Evolutionary conservation across 2,113 vertebrate species (phyloP), one percentile per base, ranked within the genome.

Genomic region (Cheirogaleus medius): DNA sequence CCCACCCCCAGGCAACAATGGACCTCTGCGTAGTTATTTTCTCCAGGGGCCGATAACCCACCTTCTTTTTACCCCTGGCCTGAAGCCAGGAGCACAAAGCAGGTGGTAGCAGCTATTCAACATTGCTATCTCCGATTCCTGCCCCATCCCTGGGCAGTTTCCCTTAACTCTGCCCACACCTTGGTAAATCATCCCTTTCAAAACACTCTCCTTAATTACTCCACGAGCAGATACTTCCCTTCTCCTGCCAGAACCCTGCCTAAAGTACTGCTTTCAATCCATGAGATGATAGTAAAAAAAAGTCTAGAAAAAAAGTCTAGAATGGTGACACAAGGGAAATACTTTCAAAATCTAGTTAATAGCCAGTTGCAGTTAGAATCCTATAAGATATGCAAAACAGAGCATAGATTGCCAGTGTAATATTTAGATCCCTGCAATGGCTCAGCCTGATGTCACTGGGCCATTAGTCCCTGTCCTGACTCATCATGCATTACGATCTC

Each of bases 381-480:
- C 64, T 64, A 2, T 66, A 44, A 52, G 2, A 58, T 13, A 49
- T 18, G 27, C 71, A 91, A 56, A 92, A 10, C 60, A 74, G 77
- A 42, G n/a, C 39, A 15, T 3, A 71, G 64, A 20, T 27, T 74
- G 39, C 47, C 47, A 8, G 47, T 18, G 37, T 21, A 10, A 56
- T 39, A 82, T 63, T 95, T 20, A 86, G 60, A 32, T 27, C 68
- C 47, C 84, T 34, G 54, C 77, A 56, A 37, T 25, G 63, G 73
- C 80, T 96, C 90, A 66, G 78, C 63, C 87, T 93, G 83, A 80
- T 18, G 54, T 97, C 95, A 82, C 82, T 25, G 88, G 58, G 32
- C 21, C 73, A 49, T 78, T 29, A 25, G 8, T 56, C 81, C 81
- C 88, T 47, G 44, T 64, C 93, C 63, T 44, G 88, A 94, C 66